Base-by-base conservation (phyloP, 1,140 invertebrate species). In the Pollicipes pollicipes region DNA sequence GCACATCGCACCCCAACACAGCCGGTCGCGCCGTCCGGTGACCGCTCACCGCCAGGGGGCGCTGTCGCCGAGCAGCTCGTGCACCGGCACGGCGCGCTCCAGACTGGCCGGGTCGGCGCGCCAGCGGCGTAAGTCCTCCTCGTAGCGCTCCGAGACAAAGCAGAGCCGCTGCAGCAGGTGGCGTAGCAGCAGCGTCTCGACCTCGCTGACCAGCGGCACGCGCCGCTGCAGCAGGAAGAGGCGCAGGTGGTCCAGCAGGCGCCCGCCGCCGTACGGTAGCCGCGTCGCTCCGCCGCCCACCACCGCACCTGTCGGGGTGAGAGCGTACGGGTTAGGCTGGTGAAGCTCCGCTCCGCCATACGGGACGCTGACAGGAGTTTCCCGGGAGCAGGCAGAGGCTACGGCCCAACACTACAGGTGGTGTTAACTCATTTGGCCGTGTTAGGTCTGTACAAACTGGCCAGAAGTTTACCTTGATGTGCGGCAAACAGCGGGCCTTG, bases 211-310 rank as follows among this genome's bases (percentile, higher is more conserved):
- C 27, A 77, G 72, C 3, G 75, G 76, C 32, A 75, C 73, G 69
- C 77, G 74, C 68, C 77, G 76, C 72, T 78, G 75, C 66, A 76
- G 74, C 63, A 80, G 73, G 70, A 78, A 77, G 71, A 78, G 79
- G 26, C 76, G 75, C 31, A 85, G 75, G 66, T 82, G 81, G 68
- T 85, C 83, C 32, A 79, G 75, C 32, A 86, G 79, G 74, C 83
- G 81, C 70, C 78, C 77, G 4, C 83, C 83, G 67, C 85, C 85
- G 76, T 83, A 85, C 24, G 83, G 81, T 37, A 83, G 78, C 30
- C 81, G 76, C 28, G 80, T 79, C 0, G 82, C 79, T 32, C 83
- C 82, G 66, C 79, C 78, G 73, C 83, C 81, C 67, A 83, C 80
- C 26, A 83, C 78, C 74, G 81, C 81, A 67, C 82, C 82, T 82